Percentiles rank a stretch among this genome's conserved stretches.
Evolutionary conservation across 2,113 vertebrate species (phyloP).

Genomic region (Eulacestoma nigropectus): DNA sequence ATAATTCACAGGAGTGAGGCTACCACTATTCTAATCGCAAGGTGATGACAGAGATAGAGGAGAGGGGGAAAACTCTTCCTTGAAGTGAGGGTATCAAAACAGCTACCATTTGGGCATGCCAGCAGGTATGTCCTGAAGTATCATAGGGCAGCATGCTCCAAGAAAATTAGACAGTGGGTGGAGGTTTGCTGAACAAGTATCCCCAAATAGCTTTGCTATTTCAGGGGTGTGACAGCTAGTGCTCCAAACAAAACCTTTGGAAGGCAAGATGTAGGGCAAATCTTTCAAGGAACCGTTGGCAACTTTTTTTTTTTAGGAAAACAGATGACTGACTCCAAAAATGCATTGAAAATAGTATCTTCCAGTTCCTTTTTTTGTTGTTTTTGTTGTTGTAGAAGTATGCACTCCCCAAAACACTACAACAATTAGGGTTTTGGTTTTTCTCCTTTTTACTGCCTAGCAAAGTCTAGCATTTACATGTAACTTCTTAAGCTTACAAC

Average conservation of each 20-base stretch:
- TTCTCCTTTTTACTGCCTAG: neutral
- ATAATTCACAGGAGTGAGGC: neutral
- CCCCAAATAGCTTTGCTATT: slow-evolving; percentile 8
- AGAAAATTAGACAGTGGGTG: neutral
- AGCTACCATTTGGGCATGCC: neutral
- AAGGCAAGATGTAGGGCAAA: neutral
- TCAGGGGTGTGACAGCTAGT: neutral
- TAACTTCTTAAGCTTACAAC: neutral
- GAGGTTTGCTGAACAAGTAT: slow-evolving; percentile 21
- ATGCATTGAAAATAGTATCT: neutral
- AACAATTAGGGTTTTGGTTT: neutral
- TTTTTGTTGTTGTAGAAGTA: neutral
- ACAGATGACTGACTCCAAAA: neutral
- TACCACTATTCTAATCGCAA: neutral
- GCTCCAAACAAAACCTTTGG: neutral
- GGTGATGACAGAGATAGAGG: neutral
- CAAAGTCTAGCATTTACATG: neutral
- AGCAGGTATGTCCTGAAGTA: neutral
- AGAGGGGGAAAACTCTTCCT: neutral
- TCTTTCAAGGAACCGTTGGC: neutral
- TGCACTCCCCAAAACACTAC: neutral
- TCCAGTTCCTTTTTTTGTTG: neutral
- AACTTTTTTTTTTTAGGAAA: neutral
- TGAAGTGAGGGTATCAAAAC: neutral
- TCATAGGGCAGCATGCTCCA: neutral